These are phyloP conservation scores for Drosophila pseudoobscura DNA, from an alignment of 1,140 invertebrate species.

Conservation along the genomic window DNA sequence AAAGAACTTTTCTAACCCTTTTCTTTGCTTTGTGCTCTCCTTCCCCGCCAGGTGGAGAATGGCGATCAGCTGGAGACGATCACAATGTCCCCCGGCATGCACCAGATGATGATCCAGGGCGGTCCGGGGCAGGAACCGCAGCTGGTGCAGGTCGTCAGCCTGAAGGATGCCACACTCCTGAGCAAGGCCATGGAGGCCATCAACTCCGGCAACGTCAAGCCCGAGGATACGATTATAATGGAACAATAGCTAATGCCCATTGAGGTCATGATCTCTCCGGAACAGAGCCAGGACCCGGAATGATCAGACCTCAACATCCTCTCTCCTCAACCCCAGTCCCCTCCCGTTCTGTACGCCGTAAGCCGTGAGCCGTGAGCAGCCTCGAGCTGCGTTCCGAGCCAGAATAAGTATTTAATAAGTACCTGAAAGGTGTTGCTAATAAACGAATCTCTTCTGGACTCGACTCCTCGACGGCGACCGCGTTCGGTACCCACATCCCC, in stretches of 20 bases:
- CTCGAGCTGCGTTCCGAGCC: constrained; percentile 3
- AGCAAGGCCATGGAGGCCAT: constrained; percentile 90
- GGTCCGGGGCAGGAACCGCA: constrained; percentile 88
- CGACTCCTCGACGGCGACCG: no score
- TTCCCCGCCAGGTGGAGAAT: constrained; percentile 85
- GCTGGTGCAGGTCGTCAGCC: constrained; percentile 91
- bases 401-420: constrained; percentile 55
- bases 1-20: not conserved
- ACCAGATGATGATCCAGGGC: constrained; percentile 91
- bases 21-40: not conserved
- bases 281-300: constrained; percentile 35
- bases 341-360: not conserved
- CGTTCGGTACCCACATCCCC: no score
- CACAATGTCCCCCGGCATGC: constrained; percentile 88
- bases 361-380: not conserved
- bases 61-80: constrained; percentile 88
- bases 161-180: constrained; percentile 91
- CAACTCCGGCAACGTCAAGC: constrained; percentile 83
- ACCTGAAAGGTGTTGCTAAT: constrained; percentile 56
- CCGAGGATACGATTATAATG: constrained; percentile 82
- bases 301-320: constrained; percentile 5
- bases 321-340: no score
- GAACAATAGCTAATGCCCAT: constrained; percentile 71
- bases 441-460: no score
- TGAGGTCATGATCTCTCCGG: constrained; percentile 45